phyloP scores from a whole-genome alignment of 2,888 invertebrate species.

The Theodoxus fluviatilis region DNA sequence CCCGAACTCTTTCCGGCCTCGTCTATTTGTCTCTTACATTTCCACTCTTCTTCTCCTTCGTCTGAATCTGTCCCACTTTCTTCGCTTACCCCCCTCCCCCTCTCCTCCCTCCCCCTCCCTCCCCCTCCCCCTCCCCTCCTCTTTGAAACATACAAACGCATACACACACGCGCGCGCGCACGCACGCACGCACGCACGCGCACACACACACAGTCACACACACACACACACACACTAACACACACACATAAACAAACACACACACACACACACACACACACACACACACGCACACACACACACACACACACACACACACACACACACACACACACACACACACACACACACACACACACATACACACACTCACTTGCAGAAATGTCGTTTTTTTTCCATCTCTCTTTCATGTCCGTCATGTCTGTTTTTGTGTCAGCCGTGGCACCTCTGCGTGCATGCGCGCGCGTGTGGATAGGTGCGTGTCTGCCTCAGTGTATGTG shows the following conservation, averaged over 20 bases:
- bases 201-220: slow-evolving; percentile 10
- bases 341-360: slow-evolving; percentile 14
- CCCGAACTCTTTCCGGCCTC: too few species aligned
- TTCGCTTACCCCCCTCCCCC: too few species aligned
- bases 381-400: background rate
- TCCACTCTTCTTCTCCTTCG: too few species aligned
- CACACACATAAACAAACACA: slow-evolving; percentile 10
- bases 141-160: too few species aligned
- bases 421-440: background rate
- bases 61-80: too few species aligned
- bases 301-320: background rate
- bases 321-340: slow-evolving; percentile 22
- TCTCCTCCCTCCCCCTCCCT: too few species aligned
- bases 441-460: background rate
- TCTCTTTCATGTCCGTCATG: background rate
- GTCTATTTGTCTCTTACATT: too few species aligned
- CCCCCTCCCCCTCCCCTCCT: too few species aligned
- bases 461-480: background rate
- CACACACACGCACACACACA: background rate
- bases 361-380: background rate
- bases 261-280: background rate
- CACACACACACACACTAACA: slow-evolving; percentile 14
- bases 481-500: background rate
- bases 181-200: too few species aligned
- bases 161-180: too few species aligned